These are phyloP conservation scores for Scelioninae gen. 2 DNA, from an alignment of 2,888 invertebrate genomes.

Conservation along the genomic window DNA sequence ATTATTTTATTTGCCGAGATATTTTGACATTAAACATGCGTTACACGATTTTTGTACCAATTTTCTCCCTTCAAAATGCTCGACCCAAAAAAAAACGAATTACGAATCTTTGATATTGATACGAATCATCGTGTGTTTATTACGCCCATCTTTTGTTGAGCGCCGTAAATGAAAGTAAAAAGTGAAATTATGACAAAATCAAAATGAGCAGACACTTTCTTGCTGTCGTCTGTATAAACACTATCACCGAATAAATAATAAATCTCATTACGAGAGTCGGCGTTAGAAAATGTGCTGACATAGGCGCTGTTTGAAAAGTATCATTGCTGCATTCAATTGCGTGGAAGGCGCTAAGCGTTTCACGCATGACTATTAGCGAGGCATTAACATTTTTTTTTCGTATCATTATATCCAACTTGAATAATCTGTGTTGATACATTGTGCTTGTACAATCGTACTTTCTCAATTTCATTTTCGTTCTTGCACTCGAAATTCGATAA, in stretches of 20 bases:
- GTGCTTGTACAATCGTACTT: too few relatives aligned
- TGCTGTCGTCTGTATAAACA: slow-evolving; percentile 15
- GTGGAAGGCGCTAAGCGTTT: slow-evolving; percentile 47
- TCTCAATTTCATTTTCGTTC: too few relatives aligned
- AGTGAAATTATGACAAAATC: slow-evolving; percentile 23
- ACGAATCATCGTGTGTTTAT: slow-evolving; percentile 12
- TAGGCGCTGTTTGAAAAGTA: slow-evolving; percentile 36
- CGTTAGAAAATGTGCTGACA: slow-evolving; percentile 53
- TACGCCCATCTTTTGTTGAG: slow-evolving; percentile 9
- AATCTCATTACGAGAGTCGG: slow-evolving; percentile 25
- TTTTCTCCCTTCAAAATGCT: too few relatives aligned
- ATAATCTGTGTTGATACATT: too few relatives aligned
- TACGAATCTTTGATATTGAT: slow-evolving; percentile 6
- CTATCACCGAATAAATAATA: slow-evolving; percentile 31
- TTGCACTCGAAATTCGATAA: too few relatives aligned
- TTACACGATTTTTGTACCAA: background rate
- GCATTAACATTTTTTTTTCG: slow-evolving; percentile 23
- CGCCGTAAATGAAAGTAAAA: slow-evolving; percentile 16
- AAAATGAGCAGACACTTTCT: slow-evolving; percentile 41
- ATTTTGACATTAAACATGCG: slow-evolving; percentile 5
- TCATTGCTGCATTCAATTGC: slow-evolving; percentile 30
- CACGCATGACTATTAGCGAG: slow-evolving; percentile 49
- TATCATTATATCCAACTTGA: slow-evolving; percentile 14
- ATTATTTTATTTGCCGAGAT: background rate
- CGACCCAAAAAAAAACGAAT: slow-evolving; percentile 33